Evolutionary conservation across 1,140 invertebrate genomes (phyloP).

Genomic region (Drosophila ironensis): DNA sequence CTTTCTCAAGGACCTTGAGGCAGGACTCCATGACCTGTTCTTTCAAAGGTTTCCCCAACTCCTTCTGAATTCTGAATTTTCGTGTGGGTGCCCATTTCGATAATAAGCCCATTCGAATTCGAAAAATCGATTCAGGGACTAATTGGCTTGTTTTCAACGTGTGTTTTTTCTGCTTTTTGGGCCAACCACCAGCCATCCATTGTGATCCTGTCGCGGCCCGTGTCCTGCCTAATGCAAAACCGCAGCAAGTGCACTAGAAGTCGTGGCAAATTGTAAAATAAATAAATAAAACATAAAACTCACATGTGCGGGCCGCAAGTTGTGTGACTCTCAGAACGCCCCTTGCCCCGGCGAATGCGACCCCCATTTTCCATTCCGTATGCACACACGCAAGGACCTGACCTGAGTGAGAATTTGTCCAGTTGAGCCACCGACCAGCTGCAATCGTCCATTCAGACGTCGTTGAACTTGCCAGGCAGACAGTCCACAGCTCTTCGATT

Average conservation of each 20-base stretch:
- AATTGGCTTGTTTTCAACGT: slow-evolving; percentile 57
- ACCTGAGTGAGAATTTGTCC: slow-evolving; percentile 8
- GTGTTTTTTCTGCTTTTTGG: background rate
- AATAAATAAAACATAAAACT: slow-evolving; percentile 41
- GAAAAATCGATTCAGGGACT: slow-evolving; percentile 62
- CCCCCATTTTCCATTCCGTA: slow-evolving; percentile 27
- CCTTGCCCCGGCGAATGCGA: no score
- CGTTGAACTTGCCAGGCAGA: slow-evolving; percentile 58
- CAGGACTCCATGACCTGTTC: slow-evolving; percentile 26
- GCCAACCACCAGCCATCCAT: no score
- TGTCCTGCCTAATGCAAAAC: slow-evolving; percentile 18
- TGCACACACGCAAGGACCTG: slow-evolving; percentile 43
- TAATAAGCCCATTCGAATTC: slow-evolving; percentile 36
- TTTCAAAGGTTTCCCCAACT: slow-evolving; percentile 12
- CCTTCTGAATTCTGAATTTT: background rate
- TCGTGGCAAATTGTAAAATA: slow-evolving; percentile 26
- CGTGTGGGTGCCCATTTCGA: slow-evolving; percentile 19
- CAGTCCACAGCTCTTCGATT: slow-evolving; percentile 25
- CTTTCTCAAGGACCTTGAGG: slow-evolving; percentile 40
- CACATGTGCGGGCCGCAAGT: slow-evolving; percentile 18
- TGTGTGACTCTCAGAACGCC: slow-evolving; percentile 14
- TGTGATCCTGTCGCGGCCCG: slow-evolving; percentile 34
- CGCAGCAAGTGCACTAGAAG: slow-evolving; percentile 22
- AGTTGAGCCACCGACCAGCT: slow-evolving; percentile 11
- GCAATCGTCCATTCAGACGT: slow-evolving; percentile 51